Evolutionary conservation across 2,888 invertebrate genomes (phyloP), one percentile per base, ranked within the genome.

Genomic region (Theodoxus fluviatilis): DNA sequence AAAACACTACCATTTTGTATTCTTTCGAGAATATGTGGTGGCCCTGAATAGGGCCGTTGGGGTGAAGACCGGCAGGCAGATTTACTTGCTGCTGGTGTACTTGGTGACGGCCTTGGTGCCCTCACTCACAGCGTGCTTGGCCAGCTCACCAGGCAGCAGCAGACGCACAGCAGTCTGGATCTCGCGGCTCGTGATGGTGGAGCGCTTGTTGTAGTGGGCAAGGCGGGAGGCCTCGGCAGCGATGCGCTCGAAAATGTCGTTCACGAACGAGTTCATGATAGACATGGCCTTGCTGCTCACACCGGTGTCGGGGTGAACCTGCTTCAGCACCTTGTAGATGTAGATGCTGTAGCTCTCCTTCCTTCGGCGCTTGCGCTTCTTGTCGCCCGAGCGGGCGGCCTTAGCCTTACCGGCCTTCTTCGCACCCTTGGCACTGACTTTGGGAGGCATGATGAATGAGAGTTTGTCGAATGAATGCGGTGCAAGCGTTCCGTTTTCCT

Each of bases 71-170:
- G 9, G 15, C 6, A 57, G 22, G 37, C 38, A 38, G 28, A 6
- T 57, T 72, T 77, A 74, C 72, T 79, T 79, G 75, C 79, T 78
- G 77, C 76, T 78, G 57, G 80, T 81, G 75, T 81, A 81, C 73
- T 81, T 81, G 69, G 81, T 81, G 37, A 81, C 80, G 12, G 93
- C 80, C 71, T 81, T 81, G 65, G 81, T 81, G 57, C 80, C 79
- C 67, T 80, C 80, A 47, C 71, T 73, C 43, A 81, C 91, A 0
- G 93, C 92, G 84, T 93, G 93, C 73, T 91, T 92, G 0, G 92
- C 91, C 71, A 94, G 83, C 81, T 93, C 92, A 6, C 92, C 92
- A 0, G 93, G 93, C 3, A 93, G 85, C 0, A 93, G 79, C 0
- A 93, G 88, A 55, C 91, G 89, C 0, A 92, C 90, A 0, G 92